Evolutionary conservation across 2,888 invertebrate species (phyloP), one percentile per base, ranked within the genome.

Genomic region (Hyposoter didymator): DNA sequence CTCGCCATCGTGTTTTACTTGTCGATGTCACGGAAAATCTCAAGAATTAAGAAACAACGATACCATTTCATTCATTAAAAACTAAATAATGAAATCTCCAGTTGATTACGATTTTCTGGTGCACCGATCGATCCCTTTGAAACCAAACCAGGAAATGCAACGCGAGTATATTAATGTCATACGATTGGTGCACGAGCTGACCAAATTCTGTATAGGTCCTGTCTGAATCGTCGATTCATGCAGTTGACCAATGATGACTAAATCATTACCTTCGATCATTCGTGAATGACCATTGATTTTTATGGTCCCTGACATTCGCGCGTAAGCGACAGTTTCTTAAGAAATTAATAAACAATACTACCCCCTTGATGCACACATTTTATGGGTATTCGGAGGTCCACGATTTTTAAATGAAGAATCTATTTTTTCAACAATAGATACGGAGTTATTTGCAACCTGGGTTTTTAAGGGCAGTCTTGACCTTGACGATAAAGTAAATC

Each of bases 1-100:
- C 72, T 55, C 32, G 19, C 55, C 74, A 67, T 67, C 74, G 35
- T 67, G 39, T 81, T 47, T 8, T 39, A 73, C 74, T 67, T 74
- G 74, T 32, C 59, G 67, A 59, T 74, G 67, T 79, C 72, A 64
- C 62, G 62, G 49, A 10, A 49, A 49, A 72, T 79, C 52, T 73
- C 73, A 2, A 45, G 64, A 52, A 64, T 28, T 64, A 49, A 66
- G 28, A 39, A 64, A 32, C 73, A 73, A 66, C 66, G 52, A 22
- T 78, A 3, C 35, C 73, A 73, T 55, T 52, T 43, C 43, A 19
- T 66, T n/a, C 43, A 55, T 73, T 80, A 28, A 73, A 52, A 32
- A 43, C 43, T 45, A 66, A 66, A 49, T 45, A 80, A 32, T 17
- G 28, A 43, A 66, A 66, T 66, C 64, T 55, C 39, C 66, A 73